Base-by-base conservation (phyloP, 2,113 vertebrate species). In the Centropus unirufus region DNA sequence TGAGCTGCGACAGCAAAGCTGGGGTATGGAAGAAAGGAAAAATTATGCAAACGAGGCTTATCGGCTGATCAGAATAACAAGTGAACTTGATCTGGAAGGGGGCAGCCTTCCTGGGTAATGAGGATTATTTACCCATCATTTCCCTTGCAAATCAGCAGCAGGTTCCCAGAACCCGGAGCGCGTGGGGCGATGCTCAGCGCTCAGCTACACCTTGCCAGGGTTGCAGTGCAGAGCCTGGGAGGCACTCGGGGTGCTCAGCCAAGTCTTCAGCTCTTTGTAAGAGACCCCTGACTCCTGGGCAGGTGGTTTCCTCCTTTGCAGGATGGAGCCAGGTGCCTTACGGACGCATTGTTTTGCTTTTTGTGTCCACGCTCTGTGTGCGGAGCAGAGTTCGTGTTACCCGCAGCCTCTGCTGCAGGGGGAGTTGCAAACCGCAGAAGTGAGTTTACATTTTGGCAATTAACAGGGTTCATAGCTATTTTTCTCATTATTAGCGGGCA, bases 121-220 rank as follows among this genome's bases (percentile, higher is more conserved):
- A 87, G 96, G 85, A 97, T 98, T 95, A 90, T 97, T 95, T 96
- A 97, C 89, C 96, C 97, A 63, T 69, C n/a, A 97, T 98, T 98
- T 98, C 98, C 95, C 97, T 98, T 98, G 97, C 98, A 98, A 98
- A 98, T 98, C 96, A 94, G 93, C 93, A 68, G 61, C 1, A 11
- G 92, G 96, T 96, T 98, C 97, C 94, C 95, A 40, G 87, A 51
- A 87, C 93, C n/a, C 4, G 94, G 90, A 69, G 74, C 40, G 30
- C 89, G 54, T 17, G 4, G 7, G 40, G 72, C 4, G 51, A 59
- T 70, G 73, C 87, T 92, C 81, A 34, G 81, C n/a, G 1, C 59
- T 68, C 34, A 1, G 57, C n/a, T 40, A 24, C 2, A 1, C 42
- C 30, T 21, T 59, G 8, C 24, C 2, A 1, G 58, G 70, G 49